Evolutionary conservation across 2,888 invertebrate genomes (phyloP), one percentile per base, ranked within the genome.

Genomic region (Gymnocheta viridis): DNA sequence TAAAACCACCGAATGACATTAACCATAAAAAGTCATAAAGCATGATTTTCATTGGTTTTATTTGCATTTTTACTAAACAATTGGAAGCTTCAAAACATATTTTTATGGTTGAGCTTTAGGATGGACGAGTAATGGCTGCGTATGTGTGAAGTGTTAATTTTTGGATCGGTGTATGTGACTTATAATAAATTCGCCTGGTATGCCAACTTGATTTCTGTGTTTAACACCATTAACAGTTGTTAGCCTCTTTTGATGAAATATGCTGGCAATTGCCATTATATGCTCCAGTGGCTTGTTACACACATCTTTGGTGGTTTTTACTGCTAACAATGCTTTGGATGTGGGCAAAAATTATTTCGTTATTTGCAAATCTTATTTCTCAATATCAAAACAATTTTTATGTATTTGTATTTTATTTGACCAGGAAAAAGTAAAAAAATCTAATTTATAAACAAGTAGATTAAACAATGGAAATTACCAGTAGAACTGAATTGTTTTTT

Each of bases 1-100:
- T 54, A 69, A 62, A 74, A 73, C 58, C 66, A 66, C 22, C 22
- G 19, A 56, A 49, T 17, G 49, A 32, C 58, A 69, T 74, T 56
- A 70, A 69, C 19, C 72, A 67, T 60, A 56, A 64, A 73, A 74
- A 41, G 62, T 58, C 29, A 69, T 78, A 78, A 78, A 78, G 69
- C 24, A 77, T 66, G 38, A 70, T 81, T 82, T 66, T 35, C 24
- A 67, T 77, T 58, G 10, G 0, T 32, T 38, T 56, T 47, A 32
- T 44, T 47, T 35, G 5, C 22, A 32, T 29, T 32, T 44, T 47
- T 41, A 54, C 38, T 27, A 19, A 24, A 10, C 24, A 38, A 38
- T n/a, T 44, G 12, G 4, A n/a, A 51, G 38, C 51, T 38, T 38
- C 6, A 3, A 44, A 27, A 60, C 24, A 60, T 24, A 60, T 54